Base-by-base conservation (phyloP, 2,113 vertebrate species). In the Vimba vimba region DNA sequence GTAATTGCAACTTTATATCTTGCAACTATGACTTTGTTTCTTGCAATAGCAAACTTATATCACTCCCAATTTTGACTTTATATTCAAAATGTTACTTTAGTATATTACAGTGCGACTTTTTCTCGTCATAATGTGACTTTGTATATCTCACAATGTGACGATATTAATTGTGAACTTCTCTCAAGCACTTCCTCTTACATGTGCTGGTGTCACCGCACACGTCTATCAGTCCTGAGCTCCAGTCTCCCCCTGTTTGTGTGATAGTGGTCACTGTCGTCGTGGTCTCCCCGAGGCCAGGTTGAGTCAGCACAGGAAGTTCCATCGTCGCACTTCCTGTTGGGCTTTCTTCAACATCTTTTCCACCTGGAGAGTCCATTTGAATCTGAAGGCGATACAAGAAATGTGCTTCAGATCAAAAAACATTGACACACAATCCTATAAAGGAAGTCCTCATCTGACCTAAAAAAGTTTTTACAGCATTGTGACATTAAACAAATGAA, bases 191-290 rank as follows among this genome's bases (percentile, higher is more conserved):
- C 36, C 45, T n/a, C 91, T 84, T 94, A 96, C 96, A 95, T 64
- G 95, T 92, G 27, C 43, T 94, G 88, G 52, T 90, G 86, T 95
- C 94, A 82, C 78, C 87, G 60, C 95, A 95, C 90, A 95, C 78
- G 55, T 94, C 87, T 71, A 95, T 93, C 79, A 96, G 94, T 75
- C 95, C 91, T 0, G 94, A 93, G 91, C 93, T 96, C 96, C 95
- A 95, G 89, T 89, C 93, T 66, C 95, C 92, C 0, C 95, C 94
- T 0, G 94, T 96, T 91, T 93, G 95, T 0, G 94, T 92, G 87
- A 96, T 89, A 6, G 93, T 91, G 39, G 95, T 94, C 86, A 96
- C 15, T 0, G 92, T 94, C 0, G 94, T 95, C 19, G 91, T 94
- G 85, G 93, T 90, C n/a, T 91, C 66, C 5, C 92, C 93, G 2